Percentiles rank a stretch among this genome's conserved stretches.
These are phyloP conservation scores for Pseudomyrmex pallidus DNA, from an alignment of 1,140 invertebrate genomes.

Conservation along the genomic window DNA sequence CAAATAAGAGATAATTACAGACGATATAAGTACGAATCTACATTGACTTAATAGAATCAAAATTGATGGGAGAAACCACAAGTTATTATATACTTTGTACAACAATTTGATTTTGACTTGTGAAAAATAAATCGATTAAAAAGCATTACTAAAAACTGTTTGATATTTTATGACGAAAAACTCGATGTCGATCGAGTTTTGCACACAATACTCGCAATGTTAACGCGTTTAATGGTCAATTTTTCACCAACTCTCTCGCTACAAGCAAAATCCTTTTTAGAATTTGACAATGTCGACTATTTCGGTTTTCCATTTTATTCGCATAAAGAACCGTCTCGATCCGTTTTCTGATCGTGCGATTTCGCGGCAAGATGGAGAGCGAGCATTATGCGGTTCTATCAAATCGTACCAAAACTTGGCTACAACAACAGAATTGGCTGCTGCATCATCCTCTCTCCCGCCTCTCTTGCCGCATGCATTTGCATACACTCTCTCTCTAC, in stretches of 20 bases:
- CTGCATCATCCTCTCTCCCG: background rate
- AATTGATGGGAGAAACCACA: background rate
- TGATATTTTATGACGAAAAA: background rate
- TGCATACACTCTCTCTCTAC: background rate
- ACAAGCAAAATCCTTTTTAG: background rate
- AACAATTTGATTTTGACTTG: background rate
- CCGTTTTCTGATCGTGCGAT: slow-evolving; percentile 9
- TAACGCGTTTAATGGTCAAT: background rate
- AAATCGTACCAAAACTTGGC: slow-evolving; percentile 52
- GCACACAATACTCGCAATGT: too few species aligned
- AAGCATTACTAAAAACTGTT: background rate
- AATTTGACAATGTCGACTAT: background rate
- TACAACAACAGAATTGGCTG: slow-evolving; percentile 44
- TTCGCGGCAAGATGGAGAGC: background rate
- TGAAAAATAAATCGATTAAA: background rate
- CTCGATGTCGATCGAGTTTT: background rate
- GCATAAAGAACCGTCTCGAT: slow-evolving; percentile 1
- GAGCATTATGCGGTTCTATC: slow-evolving; percentile 26
- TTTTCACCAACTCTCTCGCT: background rate
- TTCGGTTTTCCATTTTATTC: slow-evolving; percentile 5
- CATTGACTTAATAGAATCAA: background rate
- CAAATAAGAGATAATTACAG: background rate
- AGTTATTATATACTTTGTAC: too few species aligned
- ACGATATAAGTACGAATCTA: background rate
- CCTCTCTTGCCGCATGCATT: background rate